These are phyloP conservation scores for Spinus pinus DNA, from an alignment of 2,797 vertebrate genomes.

Conservation along the genomic window DNA sequence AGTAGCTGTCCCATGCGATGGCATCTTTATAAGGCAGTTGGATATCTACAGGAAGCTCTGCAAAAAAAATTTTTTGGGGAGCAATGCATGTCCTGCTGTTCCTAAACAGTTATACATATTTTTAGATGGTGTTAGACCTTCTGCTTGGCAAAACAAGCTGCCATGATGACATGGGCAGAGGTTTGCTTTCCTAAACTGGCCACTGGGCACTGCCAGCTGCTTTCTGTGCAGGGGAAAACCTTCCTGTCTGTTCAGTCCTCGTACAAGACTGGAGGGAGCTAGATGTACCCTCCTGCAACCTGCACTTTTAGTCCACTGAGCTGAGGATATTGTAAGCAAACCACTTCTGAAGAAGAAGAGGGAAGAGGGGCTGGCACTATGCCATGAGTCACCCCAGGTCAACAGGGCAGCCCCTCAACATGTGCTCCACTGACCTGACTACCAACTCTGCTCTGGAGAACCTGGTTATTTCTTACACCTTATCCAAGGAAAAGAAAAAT, in stretches of 20 bases:
- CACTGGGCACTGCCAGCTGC: neutral
- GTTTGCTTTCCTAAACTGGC: neutral
- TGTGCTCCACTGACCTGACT: neutral
- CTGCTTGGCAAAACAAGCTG: neutral
- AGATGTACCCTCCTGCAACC: neutral
- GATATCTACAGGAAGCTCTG: neutral
- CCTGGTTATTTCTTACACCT: neutral
- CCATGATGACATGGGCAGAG: neutral
- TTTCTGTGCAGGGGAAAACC: neutral
- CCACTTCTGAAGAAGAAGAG: neutral
- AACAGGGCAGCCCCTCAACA: neutral
- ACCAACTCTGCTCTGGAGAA: neutral
- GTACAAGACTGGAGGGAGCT: neutral
- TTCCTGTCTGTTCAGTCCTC: neutral
- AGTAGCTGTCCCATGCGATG: neutral
- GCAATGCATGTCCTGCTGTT: neutral
- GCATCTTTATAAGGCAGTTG: neutral
- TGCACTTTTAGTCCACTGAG: neutral
- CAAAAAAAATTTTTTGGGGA: neutral
- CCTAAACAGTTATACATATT: neutral
- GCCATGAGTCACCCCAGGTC: accelerated
- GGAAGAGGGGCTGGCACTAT: neutral
- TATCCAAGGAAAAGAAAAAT: neutral
- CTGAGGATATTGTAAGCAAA: neutral
- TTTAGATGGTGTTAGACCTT: neutral